Conservation (phyloP, 2,888 invertebrate species). For the Thelaira solivaga region DNA sequence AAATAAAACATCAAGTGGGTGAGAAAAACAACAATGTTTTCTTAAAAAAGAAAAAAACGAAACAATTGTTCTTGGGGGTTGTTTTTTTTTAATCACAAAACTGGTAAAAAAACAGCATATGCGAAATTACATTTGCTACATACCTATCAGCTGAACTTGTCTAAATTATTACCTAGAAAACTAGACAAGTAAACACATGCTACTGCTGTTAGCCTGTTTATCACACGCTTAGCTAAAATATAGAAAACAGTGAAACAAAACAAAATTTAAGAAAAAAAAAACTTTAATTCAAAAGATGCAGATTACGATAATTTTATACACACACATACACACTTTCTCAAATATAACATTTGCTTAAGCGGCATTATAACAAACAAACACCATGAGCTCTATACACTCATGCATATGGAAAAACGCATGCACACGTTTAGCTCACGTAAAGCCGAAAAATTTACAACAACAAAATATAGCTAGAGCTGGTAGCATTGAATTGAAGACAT, state of each 20-base stretch:
- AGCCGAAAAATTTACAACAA: neutral
- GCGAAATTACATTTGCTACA: no score
- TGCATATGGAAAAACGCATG: neutral
- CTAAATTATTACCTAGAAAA: neutral
- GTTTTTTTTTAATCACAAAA: slow-evolving; percentile 3
- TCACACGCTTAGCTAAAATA: slow-evolving; percentile 28
- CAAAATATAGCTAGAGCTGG: no score
- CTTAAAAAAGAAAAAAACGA: neutral
- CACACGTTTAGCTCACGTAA: slow-evolving; percentile 29
- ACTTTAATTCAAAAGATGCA: slow-evolving; percentile 31
- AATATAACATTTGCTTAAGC: slow-evolving; percentile 50
- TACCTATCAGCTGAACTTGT: slow-evolving; percentile 28
- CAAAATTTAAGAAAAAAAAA: neutral
- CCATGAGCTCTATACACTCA: neutral
- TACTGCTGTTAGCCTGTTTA: slow-evolving; percentile 10
- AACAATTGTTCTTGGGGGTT: neutral
- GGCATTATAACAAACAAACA: slow-evolving; percentile 38
- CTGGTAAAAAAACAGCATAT: slow-evolving; percentile 21
- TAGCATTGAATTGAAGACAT: neutral
- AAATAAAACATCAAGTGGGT: no score
- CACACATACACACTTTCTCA: no score
- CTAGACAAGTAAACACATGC: neutral
- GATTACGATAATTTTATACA: slow-evolving; percentile 45
- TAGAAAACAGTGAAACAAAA: neutral
- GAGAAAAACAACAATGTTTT: neutral